Evolutionary conservation across 2,113 vertebrate species (phyloP).

Genomic region (Ancistrus triradiatus): DNA sequence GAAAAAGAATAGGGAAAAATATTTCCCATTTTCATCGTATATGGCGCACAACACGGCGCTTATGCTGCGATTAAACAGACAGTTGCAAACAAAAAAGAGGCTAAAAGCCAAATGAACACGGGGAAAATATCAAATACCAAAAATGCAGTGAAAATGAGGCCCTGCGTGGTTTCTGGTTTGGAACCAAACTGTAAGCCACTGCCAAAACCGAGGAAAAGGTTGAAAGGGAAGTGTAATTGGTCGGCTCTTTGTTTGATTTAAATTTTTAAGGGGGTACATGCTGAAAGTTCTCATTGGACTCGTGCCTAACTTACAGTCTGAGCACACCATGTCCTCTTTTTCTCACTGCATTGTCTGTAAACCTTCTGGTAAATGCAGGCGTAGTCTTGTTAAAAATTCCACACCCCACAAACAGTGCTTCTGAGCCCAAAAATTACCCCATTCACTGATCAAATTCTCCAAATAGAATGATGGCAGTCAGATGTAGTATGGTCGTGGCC

Average conservation of each 20-base stretch:
- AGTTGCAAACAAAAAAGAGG: slow-evolving; percentile 19
- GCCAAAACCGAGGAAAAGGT: slow-evolving; percentile 43
- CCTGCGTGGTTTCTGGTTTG: slow-evolving; percentile 39
- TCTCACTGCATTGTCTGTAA: slow-evolving; percentile 8
- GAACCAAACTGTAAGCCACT: slow-evolving; percentile 7
- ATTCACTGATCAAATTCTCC: slow-evolving; percentile 4
- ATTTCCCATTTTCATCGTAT: slow-evolving; percentile 14
- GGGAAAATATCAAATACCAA: slow-evolving; percentile 10
- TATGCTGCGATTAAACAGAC: slow-evolving; percentile 10
- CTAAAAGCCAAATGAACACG: not conserved
- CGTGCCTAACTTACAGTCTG: slow-evolving; percentile 32
- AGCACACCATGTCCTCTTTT: slow-evolving; percentile 16
- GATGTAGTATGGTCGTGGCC: too few relatives aligned
- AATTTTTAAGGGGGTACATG: slow-evolving; percentile 33
- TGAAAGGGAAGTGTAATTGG: slow-evolving; percentile 42
- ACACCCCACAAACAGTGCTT: slow-evolving; percentile 8
- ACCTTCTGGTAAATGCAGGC: slow-evolving; percentile 25
- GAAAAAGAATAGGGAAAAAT: slow-evolving; percentile 43
- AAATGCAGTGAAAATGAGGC: slow-evolving; percentile 30
- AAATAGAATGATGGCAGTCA: too few relatives aligned
- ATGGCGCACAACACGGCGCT: not conserved
- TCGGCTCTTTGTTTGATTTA: slow-evolving; percentile 40
- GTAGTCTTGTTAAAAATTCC: slow-evolving; percentile 22
- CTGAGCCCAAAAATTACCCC: not conserved
- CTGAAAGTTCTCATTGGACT: slow-evolving; percentile 33